Evolutionary conservation across 2,797 vertebrate species (phyloP), one percentile per base, ranked within the genome.

Genomic region (Centroberyx gerrardi): DNA sequence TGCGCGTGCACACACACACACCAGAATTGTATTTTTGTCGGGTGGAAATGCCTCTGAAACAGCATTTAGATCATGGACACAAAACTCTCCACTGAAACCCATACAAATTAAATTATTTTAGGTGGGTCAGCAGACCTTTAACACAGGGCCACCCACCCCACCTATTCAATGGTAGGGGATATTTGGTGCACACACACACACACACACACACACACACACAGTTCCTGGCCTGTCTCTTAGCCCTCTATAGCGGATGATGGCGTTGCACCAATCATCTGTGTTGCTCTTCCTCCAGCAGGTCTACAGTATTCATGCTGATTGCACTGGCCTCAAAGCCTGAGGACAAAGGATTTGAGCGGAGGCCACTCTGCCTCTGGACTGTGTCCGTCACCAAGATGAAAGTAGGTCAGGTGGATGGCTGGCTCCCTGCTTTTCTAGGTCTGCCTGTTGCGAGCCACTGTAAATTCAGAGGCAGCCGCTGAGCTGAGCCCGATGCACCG

Each of bases 331-430:
- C 60, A 69, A 62, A 76, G 58, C 69, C 58, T 4, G 31, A 74
- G 83, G 82, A 78, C 62, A 67, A 27, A 56, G 53, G 75, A 52
- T 53, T 48, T 65, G 68, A 31, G 60, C 22, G 31, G 46, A 58
- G 66, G 38, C 61, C 3, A 18, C 49, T 8, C 62, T 48, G 68
- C 22, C 40, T 70, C 40, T 71, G 60, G 27, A 28, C 71, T 12
- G 60, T 29, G 46, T 62, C 54, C 13, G 31, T 60, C 55, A 46
- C 42, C 1, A 71, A 72, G 81, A 76, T 78, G 68, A 88, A 93
- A 87, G 83, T 87, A 76, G 84, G 86, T 91, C 79, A 83, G 79
- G 70, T 44, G 69, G 52, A 48, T 52, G 36, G 46, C 56, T 29
- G 38, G 44, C 67, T 83, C 49, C 13, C 46, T 51, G 49, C 36